A percentile compares a stretch with the other conserved stretches of the same genome.
phyloP scores from a whole-genome alignment of 2,888 invertebrate species.

The Norana najaformis region DNA sequence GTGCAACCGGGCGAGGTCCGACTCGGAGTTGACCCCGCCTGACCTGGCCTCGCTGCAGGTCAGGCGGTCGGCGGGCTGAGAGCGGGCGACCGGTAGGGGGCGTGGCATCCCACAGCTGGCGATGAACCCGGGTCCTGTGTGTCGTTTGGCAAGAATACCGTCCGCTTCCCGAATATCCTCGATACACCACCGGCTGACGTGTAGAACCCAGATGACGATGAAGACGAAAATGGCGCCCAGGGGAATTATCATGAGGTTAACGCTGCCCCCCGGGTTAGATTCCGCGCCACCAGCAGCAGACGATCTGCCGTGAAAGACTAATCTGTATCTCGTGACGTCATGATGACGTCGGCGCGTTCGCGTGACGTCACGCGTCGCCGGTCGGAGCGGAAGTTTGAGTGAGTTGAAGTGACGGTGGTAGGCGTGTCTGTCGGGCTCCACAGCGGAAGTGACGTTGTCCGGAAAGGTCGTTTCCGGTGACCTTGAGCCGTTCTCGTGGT shows the following conservation, averaged over 20 bases:
- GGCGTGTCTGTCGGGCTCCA: background rate
- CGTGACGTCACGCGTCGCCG: background rate
- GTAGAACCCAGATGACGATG: conserved; percentile 20
- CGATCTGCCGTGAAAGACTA: background rate
- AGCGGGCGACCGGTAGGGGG: background rate
- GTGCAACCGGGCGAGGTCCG: background rate
- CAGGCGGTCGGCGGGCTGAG: background rate
- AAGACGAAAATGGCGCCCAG: conserved; percentile 29
- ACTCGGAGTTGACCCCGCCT: background rate
- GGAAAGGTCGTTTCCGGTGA: background rate
- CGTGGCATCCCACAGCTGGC: background rate
- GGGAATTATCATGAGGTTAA: conserved; percentile 28
- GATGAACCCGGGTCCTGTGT: background rate
- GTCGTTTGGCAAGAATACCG: background rate
- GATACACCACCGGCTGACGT: conserved; percentile 28
- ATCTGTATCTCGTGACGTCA: background rate
- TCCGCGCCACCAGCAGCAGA: background rate
- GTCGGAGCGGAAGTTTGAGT: background rate
- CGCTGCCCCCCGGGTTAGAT: background rate
- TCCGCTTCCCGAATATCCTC: conserved; percentile 27
- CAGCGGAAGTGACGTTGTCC: background rate
- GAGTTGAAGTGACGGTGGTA: background rate
- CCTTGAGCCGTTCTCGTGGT: conserved; percentile 4
- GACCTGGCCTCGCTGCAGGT: background rate
- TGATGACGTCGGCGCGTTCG: background rate